A percentile compares a stretch with the other conserved stretches of the same genome.
Evolutionary conservation across 1,140 invertebrate genomes (phyloP).

Genomic region (Cardiocondyla obscurior): DNA sequence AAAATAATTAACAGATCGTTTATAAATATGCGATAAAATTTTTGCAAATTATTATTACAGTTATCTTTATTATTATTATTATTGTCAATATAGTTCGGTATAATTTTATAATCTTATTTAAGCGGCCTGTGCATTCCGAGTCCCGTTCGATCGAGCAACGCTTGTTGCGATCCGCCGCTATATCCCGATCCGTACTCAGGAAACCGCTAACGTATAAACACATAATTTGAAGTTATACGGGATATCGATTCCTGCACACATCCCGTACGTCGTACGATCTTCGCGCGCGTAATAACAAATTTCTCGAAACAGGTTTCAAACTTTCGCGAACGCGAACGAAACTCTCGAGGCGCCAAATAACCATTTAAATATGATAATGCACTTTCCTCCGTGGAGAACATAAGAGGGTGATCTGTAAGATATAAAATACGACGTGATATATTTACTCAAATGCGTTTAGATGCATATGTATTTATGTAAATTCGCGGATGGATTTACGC

Average conservation of each 20-base stretch:
- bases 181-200: background rate
- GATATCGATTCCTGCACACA: conserved; percentile 1
- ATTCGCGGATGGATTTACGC: conserved; percentile 17
- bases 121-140: background rate
- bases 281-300: conserved; percentile 4
- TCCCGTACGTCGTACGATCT: background rate
- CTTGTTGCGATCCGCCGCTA: background rate
- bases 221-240: conserved; percentile 15
- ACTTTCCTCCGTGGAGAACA: background rate
- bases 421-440: conserved; percentile 32
- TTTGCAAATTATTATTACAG: background rate
- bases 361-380: conserved; percentile 39
- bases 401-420: conserved; percentile 21
- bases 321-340: background rate
- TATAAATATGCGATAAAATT: background rate
- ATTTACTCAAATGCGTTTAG: conserved; percentile 16
- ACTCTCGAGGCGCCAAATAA: background rate
- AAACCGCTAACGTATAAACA: conserved; percentile 11
- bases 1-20: background rate
- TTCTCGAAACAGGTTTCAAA: conserved; percentile 36
- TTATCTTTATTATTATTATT: background rate
- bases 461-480: conserved; percentile 29
- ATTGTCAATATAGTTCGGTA: background rate
- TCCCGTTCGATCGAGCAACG: background rate
- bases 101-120: background rate